Percentiles rank a stretch among this genome's conserved stretches.
Evolutionary conservation across 2,797 vertebrate species (phyloP).

Genomic region (Toxotes lorentzi): DNA sequence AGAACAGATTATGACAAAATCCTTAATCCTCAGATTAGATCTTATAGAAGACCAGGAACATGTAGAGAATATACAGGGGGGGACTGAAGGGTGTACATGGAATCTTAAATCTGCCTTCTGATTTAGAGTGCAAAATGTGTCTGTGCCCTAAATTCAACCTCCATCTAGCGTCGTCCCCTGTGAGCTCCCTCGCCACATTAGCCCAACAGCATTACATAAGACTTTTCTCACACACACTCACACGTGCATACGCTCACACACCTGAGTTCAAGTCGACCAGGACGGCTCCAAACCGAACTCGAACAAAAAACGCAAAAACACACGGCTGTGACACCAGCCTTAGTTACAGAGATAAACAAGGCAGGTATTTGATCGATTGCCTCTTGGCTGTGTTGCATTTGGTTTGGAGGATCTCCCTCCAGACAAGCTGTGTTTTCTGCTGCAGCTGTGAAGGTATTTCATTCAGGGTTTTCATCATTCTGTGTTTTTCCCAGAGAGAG

Average conservation of each 20-base stretch:
- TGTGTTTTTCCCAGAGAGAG: slow-evolving; percentile 11
- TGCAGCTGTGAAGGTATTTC: slow-evolving; percentile 47
- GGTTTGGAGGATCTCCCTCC: slow-evolving; percentile 30
- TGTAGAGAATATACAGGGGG: slow-evolving; percentile 10
- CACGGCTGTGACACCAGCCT: not conserved
- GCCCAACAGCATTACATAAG: slow-evolving; percentile 72
- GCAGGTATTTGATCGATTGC: slow-evolving; percentile 33
- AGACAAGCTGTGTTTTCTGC: slow-evolving; percentile 37
- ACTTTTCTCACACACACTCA: slow-evolving; percentile 41
- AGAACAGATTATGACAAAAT: slow-evolving; percentile 39
- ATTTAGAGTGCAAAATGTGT: slow-evolving; percentile 37
- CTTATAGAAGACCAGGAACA: slow-evolving; percentile 28
- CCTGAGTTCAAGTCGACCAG: slow-evolving; percentile 57
- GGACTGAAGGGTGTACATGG: not conserved
- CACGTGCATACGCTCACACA: slow-evolving; percentile 46
- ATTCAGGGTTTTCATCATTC: slow-evolving; percentile 45
- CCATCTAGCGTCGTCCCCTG: slow-evolving; percentile 23
- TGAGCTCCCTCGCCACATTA: slow-evolving; percentile 59
- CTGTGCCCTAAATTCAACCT: slow-evolving; percentile 72
- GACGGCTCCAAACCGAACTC: not conserved
- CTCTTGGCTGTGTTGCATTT: slow-evolving; percentile 30
- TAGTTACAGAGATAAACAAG: slow-evolving; percentile 41
- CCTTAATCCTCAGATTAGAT: slow-evolving; percentile 69
- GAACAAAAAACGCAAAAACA: slow-evolving; percentile 2
- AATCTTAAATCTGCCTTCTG: not conserved